Base-by-base conservation (phyloP, 2,888 invertebrate genomes). In the Diadromus collaris region DNA sequence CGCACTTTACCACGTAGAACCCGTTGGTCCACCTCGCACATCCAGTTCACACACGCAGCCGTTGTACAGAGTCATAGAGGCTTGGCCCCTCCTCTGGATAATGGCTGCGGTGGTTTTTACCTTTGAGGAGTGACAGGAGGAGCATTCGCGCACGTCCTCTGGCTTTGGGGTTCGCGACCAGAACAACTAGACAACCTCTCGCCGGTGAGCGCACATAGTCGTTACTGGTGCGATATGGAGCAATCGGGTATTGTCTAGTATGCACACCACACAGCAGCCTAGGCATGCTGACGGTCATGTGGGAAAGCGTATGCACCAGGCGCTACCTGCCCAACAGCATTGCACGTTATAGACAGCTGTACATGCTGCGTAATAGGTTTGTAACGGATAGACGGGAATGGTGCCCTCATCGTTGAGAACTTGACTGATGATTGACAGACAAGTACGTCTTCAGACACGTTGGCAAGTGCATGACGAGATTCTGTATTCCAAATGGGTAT, bases 81-180 rank as follows among this genome's bases (percentile, higher is more conserved):
- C 44, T 46, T 63, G 73, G 21, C 64, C 24, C 34, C 41, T n/a
- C n/a, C n/a, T n/a, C n/a, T n/a, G 72, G 75, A 79, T 79, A 79
- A 76, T 79, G 79, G 73, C 38, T 76, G 76, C 70, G 69, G 79
- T 76, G 64, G 72, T 73, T 79, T 72, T 70, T 79, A 76, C 73
- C 69, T 67, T 70, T 60, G 65, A 65, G 76, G 70, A 79, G 69
- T 60, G 73, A 73, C 76, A 67, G 60, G 48, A 32, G 60, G 67
- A 7, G 63, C 46, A 34, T 63, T 27, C 27, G 38, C 32, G 56
- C 41, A 34, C 60, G 60, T 60, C 60, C 48, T 58, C 48, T 41
- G 29, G 13, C 51, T 9, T 51, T 19, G 46, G 29, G 32, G 58
- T 69, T 56, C 29, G 38, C 19, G 27, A 68, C 24, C 58, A 56